These are phyloP conservation scores for Palythoa grandis DNA, from an alignment of 92 coral and sea anemone genomes.

Conservation along the genomic window DNA sequence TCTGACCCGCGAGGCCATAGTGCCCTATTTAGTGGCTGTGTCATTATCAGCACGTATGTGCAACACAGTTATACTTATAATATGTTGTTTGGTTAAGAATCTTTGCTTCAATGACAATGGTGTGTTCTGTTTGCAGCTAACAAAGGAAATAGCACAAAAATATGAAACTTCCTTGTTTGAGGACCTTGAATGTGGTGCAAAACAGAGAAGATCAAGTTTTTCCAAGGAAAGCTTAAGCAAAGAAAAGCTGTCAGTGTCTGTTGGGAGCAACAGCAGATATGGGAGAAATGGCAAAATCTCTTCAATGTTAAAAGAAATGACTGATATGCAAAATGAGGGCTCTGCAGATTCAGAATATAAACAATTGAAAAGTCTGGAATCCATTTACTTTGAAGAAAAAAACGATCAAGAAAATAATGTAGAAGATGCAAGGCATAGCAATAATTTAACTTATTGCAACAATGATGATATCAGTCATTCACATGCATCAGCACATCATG, in stretches of 20 bases:
- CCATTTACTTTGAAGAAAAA: background rate
- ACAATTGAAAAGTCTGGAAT: background rate
- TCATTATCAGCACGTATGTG: too few species aligned
- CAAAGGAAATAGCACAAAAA: slow-evolving; percentile 28
- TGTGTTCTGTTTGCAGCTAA: background rate
- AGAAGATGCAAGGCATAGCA: background rate
- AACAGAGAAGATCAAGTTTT: background rate
- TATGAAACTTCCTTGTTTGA: background rate
- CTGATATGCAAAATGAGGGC: background rate
- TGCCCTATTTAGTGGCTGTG: too few species aligned
- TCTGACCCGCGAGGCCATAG: too few species aligned
- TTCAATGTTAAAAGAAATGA: background rate
- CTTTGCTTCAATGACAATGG: background rate
- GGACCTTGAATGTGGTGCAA: background rate
- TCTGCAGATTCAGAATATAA: background rate
- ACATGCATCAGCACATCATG: background rate
- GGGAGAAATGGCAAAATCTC: background rate
- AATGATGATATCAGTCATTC: background rate
- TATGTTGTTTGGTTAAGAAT: background rate
- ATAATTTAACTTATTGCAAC: background rate
- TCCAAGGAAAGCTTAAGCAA: background rate
- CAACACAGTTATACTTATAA: too few species aligned
- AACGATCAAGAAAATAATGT: background rate
- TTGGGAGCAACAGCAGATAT: background rate
- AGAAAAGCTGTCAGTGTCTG: background rate